phyloP scores from a whole-genome alignment of 2,113 vertebrate genomes.

The Stercorarius parasiticus region DNA sequence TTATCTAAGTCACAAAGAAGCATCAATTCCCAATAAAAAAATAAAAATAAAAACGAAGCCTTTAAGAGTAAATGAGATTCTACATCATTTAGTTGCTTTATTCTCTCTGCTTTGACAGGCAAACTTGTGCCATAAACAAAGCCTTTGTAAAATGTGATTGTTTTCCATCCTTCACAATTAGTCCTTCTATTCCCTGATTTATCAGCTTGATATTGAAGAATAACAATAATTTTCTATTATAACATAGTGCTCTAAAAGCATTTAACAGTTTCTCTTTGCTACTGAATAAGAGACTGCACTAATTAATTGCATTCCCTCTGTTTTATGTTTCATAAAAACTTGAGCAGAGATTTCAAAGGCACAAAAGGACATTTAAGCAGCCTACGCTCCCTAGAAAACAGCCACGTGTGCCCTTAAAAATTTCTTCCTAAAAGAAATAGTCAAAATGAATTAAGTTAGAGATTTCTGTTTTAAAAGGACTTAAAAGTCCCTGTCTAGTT shows the following conservation, averaged over 20 bases:
- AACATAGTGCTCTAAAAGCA: neutral
- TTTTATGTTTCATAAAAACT: slow-evolving; percentile 29
- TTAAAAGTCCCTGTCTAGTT: neutral
- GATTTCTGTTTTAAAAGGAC: neutral
- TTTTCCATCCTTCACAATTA: slow-evolving; percentile 13
- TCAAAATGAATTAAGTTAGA: neutral
- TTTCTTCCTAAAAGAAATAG: neutral
- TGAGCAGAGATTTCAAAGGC: slow-evolving; percentile 15
- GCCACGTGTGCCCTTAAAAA: neutral
- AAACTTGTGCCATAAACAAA: neutral
- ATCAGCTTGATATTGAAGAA: slow-evolving; percentile 12
- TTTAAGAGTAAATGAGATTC: neutral
- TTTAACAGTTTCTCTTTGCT: neutral
- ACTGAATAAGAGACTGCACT: neutral
- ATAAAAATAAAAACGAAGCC: neutral
- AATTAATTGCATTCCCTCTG: slow-evolving; percentile 16
- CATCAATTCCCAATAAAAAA: neutral
- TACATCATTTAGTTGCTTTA: neutral
- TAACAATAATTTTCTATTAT: neutral
- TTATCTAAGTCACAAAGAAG: neutral
- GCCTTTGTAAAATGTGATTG: neutral
- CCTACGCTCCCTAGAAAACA: neutral
- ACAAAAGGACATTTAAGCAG: slow-evolving; percentile 10
- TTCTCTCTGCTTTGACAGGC: neutral
- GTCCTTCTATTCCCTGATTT: neutral